Evolutionary conservation across 2,113 vertebrate species (phyloP).

Genomic region (Psittacus erithacus): DNA sequence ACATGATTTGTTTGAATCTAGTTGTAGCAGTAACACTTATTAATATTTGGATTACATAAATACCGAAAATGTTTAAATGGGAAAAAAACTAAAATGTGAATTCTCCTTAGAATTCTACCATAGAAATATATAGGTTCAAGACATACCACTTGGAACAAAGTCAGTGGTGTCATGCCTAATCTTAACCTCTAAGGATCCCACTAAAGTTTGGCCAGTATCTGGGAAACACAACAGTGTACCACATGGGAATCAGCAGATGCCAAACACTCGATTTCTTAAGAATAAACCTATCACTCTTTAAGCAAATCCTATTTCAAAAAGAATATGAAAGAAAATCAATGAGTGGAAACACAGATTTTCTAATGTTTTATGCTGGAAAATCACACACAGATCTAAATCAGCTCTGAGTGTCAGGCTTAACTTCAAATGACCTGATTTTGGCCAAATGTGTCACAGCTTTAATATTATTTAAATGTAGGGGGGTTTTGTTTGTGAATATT

Average conservation of each 20-base stretch:
- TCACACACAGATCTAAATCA: neutral
- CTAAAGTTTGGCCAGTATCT: neutral
- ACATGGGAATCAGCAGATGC: neutral
- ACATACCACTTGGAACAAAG: neutral
- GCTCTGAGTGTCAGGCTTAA: neutral
- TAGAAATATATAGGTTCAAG: neutral
- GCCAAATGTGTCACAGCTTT: constrained; percentile 1
- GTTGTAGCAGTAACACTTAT: neutral
- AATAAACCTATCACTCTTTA: neutral
- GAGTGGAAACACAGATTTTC: neutral
- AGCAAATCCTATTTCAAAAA: neutral
- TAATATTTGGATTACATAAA: neutral
- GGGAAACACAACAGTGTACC: neutral
- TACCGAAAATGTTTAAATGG: neutral
- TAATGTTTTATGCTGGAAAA: neutral
- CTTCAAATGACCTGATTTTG: constrained; percentile 35
- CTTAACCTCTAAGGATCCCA: neutral
- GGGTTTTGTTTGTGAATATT: neutral
- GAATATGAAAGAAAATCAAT: neutral
- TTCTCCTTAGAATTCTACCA: neutral
- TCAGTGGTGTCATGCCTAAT: fast-evolving
- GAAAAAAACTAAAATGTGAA: neutral
- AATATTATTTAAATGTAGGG: constrained; percentile 20
- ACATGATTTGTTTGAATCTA: neutral
- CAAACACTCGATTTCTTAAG: neutral